Evolutionary conservation across 37 sponge, comb jelly and placozoan genomes (phyloP), one percentile per base, ranked within the genome.

Genomic region (Cliona cf. orientalis): DNA sequence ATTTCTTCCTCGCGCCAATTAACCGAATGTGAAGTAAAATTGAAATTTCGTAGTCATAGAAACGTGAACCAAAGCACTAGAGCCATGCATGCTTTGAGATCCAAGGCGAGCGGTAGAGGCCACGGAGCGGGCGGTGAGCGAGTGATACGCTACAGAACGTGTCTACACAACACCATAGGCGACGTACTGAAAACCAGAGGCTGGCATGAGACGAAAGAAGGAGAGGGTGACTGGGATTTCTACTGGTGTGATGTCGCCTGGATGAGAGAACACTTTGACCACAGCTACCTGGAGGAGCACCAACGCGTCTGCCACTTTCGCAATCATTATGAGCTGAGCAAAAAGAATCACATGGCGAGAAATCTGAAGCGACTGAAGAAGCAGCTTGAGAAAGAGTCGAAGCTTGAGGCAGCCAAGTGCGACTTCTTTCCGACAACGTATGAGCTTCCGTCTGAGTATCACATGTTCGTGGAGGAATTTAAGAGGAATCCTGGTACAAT

Each of bases 401-500:
- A 87, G 36, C 41, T 78, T 11, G 95, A 95, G 41, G 91, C 96
- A 26, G 78, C 74, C 57, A 89, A 90, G 49, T 92, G 92, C 42
- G 99, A 99, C 38, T 99, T 99, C 80, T 96, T 96, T 45, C 99
- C 99, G 9, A 92, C 95, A 32, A 99, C 99, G 1, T 99, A 81
- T 82, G 99, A 99, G 75, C 90, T 99, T 1, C 99, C 99, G 11
- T 89, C 97, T 37, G 99, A 99, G 67, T 99, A 96, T 55, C 99
- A 99, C 43, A 90, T 99, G 2, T 99, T 99, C 88, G 99, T 99
- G 42, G 99, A 99, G 59, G 95, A 96, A 72, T 99, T 99, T 66
- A 99, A 99, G 80, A 84, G 80, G 33, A 72, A 90, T 29, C 97
- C 97, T 0, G 95, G 97, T 1, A 92, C 93, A 4, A 96, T 93